A percentile compares a stretch with the other conserved stretches of the same genome.
phyloP scores from a whole-genome alignment of 2,113 vertebrate genomes.

The Echinops telfairi region DNA sequence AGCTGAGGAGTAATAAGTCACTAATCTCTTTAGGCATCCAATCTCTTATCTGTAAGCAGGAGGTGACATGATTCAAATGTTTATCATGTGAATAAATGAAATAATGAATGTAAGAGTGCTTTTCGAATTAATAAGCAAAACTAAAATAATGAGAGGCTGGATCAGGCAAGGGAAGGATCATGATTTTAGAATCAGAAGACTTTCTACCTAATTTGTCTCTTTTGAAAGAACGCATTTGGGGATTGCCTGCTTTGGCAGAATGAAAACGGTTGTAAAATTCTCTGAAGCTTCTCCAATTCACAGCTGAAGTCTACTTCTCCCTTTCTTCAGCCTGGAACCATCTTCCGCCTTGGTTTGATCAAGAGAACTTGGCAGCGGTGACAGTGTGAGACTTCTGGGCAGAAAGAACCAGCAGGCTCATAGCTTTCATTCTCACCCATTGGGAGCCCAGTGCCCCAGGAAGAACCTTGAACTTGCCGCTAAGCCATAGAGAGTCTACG shows the following conservation, averaged over 20 bases:
- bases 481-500: neutral
- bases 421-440: neutral
- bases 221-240: slow-evolving; percentile 11
- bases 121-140: slow-evolving; percentile 43
- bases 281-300: neutral
- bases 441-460: neutral
- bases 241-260: neutral
- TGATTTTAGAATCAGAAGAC: slow-evolving; percentile 47
- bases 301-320: neutral
- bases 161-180: slow-evolving; percentile 16
- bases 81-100: slow-evolving; percentile 1
- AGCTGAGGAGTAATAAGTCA: neutral
- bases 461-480: neutral
- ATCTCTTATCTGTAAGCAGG: slow-evolving; percentile 6
- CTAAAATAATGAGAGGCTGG: slow-evolving; percentile 46
- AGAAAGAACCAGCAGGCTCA: neutral
- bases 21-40: neutral
- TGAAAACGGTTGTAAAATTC: neutral
- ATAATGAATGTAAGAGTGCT: slow-evolving; percentile 15
- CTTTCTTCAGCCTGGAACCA: neutral
- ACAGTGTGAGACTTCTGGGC: neutral
- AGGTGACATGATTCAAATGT: neutral
- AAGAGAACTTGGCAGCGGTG: neutral
- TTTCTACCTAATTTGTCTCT: slow-evolving; percentile 21
- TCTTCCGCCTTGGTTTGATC: neutral